These are phyloP conservation scores for Holotrichia oblita DNA, from an alignment of 1,140 invertebrate species.

Conservation along the genomic window DNA sequence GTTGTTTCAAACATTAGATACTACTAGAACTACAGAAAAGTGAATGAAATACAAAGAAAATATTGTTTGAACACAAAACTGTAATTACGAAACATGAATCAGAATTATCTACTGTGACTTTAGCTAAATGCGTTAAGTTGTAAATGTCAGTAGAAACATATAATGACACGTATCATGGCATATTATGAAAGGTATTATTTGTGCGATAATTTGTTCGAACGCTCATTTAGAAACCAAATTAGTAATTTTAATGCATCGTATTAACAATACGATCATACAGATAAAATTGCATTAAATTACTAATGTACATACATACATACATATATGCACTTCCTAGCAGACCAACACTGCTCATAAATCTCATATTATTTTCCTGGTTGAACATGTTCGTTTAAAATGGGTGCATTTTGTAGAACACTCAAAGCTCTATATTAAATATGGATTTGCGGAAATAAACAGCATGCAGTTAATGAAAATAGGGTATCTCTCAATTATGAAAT, in stretches of 20 bases:
- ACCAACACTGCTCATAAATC: slow-evolving; percentile 19
- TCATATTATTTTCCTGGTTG: slow-evolving; percentile 34
- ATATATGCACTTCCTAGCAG: slow-evolving; percentile 16
- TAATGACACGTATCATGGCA: background rate
- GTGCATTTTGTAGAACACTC: slow-evolving; percentile 31
- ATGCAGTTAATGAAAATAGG: slow-evolving; percentile 42
- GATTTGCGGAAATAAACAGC: slow-evolving; percentile 38
- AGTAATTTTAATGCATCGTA: slow-evolving; percentile 19
- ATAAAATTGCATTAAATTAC: slow-evolving; percentile 9
- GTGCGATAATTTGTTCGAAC: background rate
- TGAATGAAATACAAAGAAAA: too few relatives aligned
- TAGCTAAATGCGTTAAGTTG: too few relatives aligned
- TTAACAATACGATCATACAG: background rate
- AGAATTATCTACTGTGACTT: background rate
- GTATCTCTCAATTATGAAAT: slow-evolving; percentile 36
- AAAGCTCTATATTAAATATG: slow-evolving; percentile 40
- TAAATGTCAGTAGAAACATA: background rate
- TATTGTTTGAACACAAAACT: background rate
- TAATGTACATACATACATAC: background rate
- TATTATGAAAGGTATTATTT: background rate
- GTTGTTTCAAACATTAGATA: too few relatives aligned
- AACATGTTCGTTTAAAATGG: slow-evolving; percentile 42
- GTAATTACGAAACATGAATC: background rate
- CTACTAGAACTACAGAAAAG: too few relatives aligned
- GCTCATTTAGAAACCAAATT: slow-evolving; percentile 32